These are phyloP conservation scores for Varecia variegata DNA, from an alignment of 2,797 vertebrate genomes.

Conservation along the genomic window DNA sequence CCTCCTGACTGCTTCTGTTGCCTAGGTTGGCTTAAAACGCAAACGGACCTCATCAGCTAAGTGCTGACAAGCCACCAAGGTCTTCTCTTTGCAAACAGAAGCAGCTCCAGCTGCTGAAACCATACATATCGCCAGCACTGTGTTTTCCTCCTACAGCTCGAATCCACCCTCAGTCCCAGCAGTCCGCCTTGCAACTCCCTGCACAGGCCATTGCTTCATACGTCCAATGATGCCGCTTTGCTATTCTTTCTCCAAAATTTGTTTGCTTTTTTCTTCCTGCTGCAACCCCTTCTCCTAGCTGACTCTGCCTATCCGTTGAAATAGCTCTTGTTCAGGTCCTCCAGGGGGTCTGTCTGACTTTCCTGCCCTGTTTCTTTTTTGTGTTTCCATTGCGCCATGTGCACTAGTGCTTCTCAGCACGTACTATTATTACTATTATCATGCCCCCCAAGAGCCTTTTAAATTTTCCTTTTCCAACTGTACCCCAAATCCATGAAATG, in stretches of 20 bases:
- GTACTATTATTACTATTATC: background rate
- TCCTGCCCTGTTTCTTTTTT: background rate
- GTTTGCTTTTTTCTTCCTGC: background rate
- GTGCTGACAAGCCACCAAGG: background rate
- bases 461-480: background rate
- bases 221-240: background rate
- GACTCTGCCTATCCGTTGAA: background rate
- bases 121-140: no score
- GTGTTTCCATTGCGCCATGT: rapidly evolving
- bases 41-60: background rate
- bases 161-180: background rate
- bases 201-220: background rate
- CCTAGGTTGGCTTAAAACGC: background rate
- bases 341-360: background rate
- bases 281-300: background rate
- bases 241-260: background rate
- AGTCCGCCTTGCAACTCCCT: no score
- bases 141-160: no score
- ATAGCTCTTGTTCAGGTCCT: background rate
- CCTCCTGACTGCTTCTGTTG: background rate
- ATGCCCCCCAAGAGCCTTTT: no score
- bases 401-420: background rate
- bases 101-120: background rate
- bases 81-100: background rate
- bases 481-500: background rate